Evolutionary conservation across 2,797 vertebrate genomes (phyloP).

Genomic region (Phaenicophaeus curvirostris): DNA sequence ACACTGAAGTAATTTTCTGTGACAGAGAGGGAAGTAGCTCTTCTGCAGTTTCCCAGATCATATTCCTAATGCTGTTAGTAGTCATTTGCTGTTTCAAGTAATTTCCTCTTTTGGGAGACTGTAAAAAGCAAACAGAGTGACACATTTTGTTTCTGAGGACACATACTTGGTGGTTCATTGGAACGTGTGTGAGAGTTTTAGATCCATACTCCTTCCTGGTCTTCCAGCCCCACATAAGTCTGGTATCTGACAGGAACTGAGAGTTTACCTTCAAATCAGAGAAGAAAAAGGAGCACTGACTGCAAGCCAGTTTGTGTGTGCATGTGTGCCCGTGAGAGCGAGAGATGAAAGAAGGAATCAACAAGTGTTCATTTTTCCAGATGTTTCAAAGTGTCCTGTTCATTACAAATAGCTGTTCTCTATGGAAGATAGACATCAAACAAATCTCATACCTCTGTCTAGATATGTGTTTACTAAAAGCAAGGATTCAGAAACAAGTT

Average conservation of each 20-base stretch:
- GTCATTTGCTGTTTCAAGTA: neutral
- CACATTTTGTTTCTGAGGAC: neutral
- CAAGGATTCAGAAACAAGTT: neutral
- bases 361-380: neutral
- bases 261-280: neutral
- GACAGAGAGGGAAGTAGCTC: neutral
- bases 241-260: neutral
- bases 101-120: neutral
- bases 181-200: neutral
- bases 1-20: neutral
- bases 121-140: conserved; percentile 13
- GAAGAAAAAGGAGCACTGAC: neutral
- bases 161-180: neutral
- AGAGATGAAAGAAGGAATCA: neutral
- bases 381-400: neutral
- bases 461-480: neutral
- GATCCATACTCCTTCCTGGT: neutral
- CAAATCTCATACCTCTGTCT: neutral
- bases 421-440: neutral
- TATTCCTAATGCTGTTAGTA: neutral
- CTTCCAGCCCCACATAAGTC: neutral
- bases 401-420: neutral
- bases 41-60: neutral
- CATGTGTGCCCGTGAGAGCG: accelerated
- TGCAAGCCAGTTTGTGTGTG: neutral